phyloP scores from a whole-genome alignment of 2,888 invertebrate genomes.

The Anarsia innoxiella region DNA sequence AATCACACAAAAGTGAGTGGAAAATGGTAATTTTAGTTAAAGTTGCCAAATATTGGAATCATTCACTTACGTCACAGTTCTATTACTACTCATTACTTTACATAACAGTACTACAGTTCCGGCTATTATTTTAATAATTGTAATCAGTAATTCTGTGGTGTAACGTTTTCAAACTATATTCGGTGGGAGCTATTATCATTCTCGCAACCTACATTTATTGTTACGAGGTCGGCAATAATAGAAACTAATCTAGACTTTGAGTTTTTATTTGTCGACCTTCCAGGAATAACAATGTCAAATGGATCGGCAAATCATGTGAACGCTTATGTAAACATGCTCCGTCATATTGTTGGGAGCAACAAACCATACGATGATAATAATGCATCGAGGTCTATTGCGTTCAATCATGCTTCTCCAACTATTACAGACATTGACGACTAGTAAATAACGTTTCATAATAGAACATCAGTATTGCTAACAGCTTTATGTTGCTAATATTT shows the following conservation, averaged over 20 bases:
- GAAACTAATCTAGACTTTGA: slow-evolving; percentile 9
- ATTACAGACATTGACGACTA: too few species aligned
- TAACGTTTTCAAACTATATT: slow-evolving; percentile 21
- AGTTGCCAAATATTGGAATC: slow-evolving; percentile 34
- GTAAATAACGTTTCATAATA: too few species aligned
- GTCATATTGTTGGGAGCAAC: too few species aligned
- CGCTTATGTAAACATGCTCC: neutral
- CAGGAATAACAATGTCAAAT: slow-evolving; percentile 6
- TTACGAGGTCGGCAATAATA: slow-evolving; percentile 4
- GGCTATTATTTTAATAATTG: slow-evolving; percentile 37
- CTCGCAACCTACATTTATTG: slow-evolving; percentile 4
- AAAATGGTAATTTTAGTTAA: slow-evolving; percentile 16
- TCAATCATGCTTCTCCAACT: too few species aligned
- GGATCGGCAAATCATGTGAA: neutral
- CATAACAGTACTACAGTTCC: slow-evolving; percentile 23
- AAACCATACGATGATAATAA: too few species aligned
- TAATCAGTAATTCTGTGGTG: slow-evolving; percentile 21
- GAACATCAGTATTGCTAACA: too few species aligned
- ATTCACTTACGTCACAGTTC: slow-evolving; percentile 26
- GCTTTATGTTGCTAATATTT: too few species aligned
- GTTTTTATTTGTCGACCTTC: slow-evolving; percentile 4
- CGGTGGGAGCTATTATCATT: slow-evolving; percentile 6
- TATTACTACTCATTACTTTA: slow-evolving; percentile 21
- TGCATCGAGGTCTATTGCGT: too few species aligned
- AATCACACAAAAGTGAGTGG: slow-evolving; percentile 7